Evolutionary conservation across 2,797 vertebrate genomes (phyloP).

Genomic region (Adrianichthys oophorus): DNA sequence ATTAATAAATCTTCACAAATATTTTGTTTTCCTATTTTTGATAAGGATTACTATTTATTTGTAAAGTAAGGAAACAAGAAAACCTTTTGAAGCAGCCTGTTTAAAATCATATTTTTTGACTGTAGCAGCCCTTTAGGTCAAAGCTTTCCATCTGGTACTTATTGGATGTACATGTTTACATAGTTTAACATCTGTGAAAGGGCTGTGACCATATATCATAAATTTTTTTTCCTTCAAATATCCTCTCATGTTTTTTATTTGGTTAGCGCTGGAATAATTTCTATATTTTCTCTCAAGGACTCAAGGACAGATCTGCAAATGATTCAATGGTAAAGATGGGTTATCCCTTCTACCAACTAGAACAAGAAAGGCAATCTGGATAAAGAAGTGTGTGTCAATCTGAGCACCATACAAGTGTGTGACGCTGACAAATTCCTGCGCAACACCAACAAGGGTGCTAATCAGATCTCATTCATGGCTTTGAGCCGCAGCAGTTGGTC

Average conservation of each 20-base stretch:
- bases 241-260: conserved; percentile 27
- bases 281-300: conserved; percentile 7
- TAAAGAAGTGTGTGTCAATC: conserved; percentile 31
- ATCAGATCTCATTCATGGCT: conserved; percentile 1
- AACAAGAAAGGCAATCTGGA: conserved; percentile 51
- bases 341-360: conserved; percentile 2
- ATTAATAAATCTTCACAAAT: too few relatives aligned
- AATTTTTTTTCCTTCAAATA: too few relatives aligned
- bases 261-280: conserved; percentile 16
- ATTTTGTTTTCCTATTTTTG: not conserved
- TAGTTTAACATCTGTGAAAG: conserved; percentile 29
- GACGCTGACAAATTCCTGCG: conserved; percentile 13
- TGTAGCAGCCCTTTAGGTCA: conserved; percentile 19
- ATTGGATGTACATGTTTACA: conserved; percentile 30
- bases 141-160: conserved; percentile 34
- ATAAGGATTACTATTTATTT: not conserved
- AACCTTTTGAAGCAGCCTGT: conserved; percentile 30
- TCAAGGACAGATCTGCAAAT: conserved; percentile 49
- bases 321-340: conserved; percentile 34
- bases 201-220: too few relatives aligned
- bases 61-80: conserved; percentile 3
- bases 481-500: not conserved
- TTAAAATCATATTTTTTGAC: conserved; percentile 34
- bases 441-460: not conserved
- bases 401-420: too few relatives aligned